phyloP scores from a whole-genome alignment of 2,888 invertebrate genomes.

The Melinopterus prodromus region DNA sequence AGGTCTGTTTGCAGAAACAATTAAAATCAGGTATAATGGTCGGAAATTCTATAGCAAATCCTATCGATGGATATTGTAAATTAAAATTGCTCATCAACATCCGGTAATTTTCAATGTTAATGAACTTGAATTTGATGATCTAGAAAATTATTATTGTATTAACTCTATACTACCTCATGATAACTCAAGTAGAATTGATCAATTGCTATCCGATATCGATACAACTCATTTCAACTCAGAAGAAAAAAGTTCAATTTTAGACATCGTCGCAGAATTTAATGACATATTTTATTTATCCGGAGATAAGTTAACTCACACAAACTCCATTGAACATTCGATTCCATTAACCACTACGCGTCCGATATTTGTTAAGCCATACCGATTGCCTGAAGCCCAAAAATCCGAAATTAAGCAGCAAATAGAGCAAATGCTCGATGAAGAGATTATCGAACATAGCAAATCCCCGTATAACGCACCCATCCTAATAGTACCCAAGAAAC shows the following conservation, averaged over 20 bases:
- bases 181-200: not conserved
- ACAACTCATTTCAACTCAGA: conserved; percentile 30
- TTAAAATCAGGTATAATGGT: conserved; percentile 8
- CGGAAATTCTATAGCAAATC: conserved; percentile 13
- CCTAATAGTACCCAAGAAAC: too few species aligned
- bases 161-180: too few species aligned
- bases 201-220: not conserved
- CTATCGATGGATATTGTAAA: conserved; percentile 12
- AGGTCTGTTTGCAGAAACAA: not conserved
- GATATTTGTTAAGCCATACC: conserved; percentile 29
- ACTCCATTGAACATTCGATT: too few species aligned
- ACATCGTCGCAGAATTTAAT: conserved; percentile 22
- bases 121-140: conserved; percentile 13
- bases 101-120: not conserved
- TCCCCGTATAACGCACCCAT: conserved; percentile 26
- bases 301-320: conserved; percentile 28
- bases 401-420: conserved; percentile 30
- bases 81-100: not conserved
- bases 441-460: too few species aligned
- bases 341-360: too few species aligned
- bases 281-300: conserved; percentile 27
- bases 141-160: conserved; percentile 11
- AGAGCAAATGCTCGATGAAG: too few species aligned
- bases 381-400: conserved; percentile 29
- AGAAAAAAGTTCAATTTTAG: conserved; percentile 29